phyloP scores from a whole-genome alignment of 2,888 invertebrate genomes.

The Tiphia femorata region DNA sequence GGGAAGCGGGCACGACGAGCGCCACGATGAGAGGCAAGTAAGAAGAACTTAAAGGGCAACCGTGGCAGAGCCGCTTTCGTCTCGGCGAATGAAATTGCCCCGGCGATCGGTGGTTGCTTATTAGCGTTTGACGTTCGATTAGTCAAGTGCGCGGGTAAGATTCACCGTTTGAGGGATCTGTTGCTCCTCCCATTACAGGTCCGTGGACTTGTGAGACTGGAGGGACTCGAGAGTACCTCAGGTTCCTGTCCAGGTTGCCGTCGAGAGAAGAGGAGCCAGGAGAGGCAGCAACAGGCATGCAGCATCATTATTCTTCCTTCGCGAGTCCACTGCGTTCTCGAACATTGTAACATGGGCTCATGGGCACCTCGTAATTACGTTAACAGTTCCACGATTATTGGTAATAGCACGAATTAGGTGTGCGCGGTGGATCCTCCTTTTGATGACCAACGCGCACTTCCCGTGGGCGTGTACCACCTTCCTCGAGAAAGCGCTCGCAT shows the following conservation, averaged over 20 bases:
- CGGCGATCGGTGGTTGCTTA: slow-evolving; percentile 64
- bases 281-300: slow-evolving; percentile 55
- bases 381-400: slow-evolving; percentile 50
- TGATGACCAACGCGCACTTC: no score
- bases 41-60: slow-evolving; percentile 30
- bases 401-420: slow-evolving; percentile 44
- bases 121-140: slow-evolving; percentile 68
- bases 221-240: slow-evolving; percentile 25
- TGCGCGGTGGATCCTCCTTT: slow-evolving; percentile 13
- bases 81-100: slow-evolving; percentile 49
- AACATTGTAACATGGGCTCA: slow-evolving; percentile 20
- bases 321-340: slow-evolving; percentile 32
- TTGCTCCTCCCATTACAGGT: slow-evolving; percentile 55
- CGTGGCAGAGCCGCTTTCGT: slow-evolving; percentile 44
- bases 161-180: slow-evolving; percentile 50
- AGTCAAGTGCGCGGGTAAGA: slow-evolving; percentile 59
- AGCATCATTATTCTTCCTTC: slow-evolving; percentile 61
- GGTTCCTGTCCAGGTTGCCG: slow-evolving; percentile 20
- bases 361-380: slow-evolving; percentile 58
- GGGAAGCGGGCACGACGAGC: not conserved
- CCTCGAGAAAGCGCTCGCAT: no score
- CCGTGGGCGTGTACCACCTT: no score
- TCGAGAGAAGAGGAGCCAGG: slow-evolving; percentile 1
- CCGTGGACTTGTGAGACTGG: no score
- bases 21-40: slow-evolving; percentile 2